A percentile compares a stretch with the other conserved stretches of the same genome.
phyloP scores from a whole-genome alignment of 2,888 invertebrate species.

The Drosophila mulleri region DNA sequence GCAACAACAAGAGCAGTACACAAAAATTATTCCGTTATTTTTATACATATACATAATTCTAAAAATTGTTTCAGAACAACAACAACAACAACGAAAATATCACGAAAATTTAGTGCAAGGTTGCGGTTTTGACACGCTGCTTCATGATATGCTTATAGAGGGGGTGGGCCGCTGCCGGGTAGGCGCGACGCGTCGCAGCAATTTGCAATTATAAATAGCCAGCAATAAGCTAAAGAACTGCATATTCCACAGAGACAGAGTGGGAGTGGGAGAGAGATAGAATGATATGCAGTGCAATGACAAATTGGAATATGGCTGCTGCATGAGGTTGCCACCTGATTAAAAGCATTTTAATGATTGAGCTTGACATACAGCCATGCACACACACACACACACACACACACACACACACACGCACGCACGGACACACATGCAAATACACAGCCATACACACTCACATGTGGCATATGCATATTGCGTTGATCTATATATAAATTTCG shows the following conservation, averaged over 20 bases:
- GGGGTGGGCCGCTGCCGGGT: slow-evolving; percentile 17
- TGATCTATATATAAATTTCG: slow-evolving; percentile 67
- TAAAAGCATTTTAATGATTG: slow-evolving; percentile 56
- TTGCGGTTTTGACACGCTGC: slow-evolving; percentile 74
- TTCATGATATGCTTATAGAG: slow-evolving; percentile 9
- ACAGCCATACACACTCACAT: neutral
- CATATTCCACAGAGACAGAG: slow-evolving; percentile 33
- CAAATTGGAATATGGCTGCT: slow-evolving; percentile 33
- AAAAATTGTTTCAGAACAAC: slow-evolving; percentile 58
- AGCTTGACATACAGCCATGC: slow-evolving; percentile 64
- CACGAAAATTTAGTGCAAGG: slow-evolving; percentile 69
- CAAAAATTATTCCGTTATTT: slow-evolving; percentile 35
- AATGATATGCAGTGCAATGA: slow-evolving; percentile 7
- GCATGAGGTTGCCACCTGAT: slow-evolving; percentile 45
- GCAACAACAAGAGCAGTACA: neutral
- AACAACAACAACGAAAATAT: slow-evolving; percentile 17
- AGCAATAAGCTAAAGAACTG: slow-evolving; percentile 60
- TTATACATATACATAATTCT: slow-evolving; percentile 55
- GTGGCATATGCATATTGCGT: neutral
- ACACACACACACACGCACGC: neutral
- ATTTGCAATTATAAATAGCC: slow-evolving; percentile 77
- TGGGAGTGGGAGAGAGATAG: neutral
- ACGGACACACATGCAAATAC: slow-evolving; percentile 5
- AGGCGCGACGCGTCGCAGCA: slow-evolving; percentile 30
- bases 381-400: neutral